Evolutionary conservation across 2,888 invertebrate species (phyloP), one percentile per base, ranked within the genome.

Genomic region (Cerastoderma edule): DNA sequence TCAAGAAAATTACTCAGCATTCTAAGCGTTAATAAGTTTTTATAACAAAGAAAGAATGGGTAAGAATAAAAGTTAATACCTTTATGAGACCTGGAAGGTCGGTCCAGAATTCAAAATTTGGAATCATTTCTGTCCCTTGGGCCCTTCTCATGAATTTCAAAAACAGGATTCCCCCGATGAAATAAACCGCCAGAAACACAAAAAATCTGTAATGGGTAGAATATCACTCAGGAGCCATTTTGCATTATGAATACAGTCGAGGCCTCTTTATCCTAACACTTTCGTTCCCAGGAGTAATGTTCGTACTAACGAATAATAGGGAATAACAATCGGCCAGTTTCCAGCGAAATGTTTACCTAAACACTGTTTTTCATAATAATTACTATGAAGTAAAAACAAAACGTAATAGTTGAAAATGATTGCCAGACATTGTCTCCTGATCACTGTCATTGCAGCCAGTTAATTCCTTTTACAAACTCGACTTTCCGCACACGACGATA

Each of bases 21-120:
- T n/a, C n/a, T n/a, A n/a, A n/a, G n/a, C n/a, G n/a, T n/a, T n/a
- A n/a, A n/a, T n/a, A n/a, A n/a, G n/a, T n/a, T n/a, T n/a, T n/a
- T 44, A 44, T 44, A 44, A 10, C 44, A 13, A 44, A 44, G 10
- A 44, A 44, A 10, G 19, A 44, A 44, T 44, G 44, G 10, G 19
- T 10, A 13, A 44, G 19, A 19, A 19, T 44, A 44, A 19, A 44
- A 44, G 44, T 63, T n/a, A n/a, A n/a, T 78, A 87, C 87, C 82
- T 82, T 84, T 33, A 85, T 75, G 30, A 84, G 70, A 10, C 79
- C 78, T n/a, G 87, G 87, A 22, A 87, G 72, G 19, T 73, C 79
- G 53, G 78, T 72, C 89, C 89, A 89, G 67, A 88, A 86, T 56
- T 80, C 84, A 60, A 75, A 75, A 70, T 89, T 88, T 10, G 89